These are phyloP conservation scores for Harpalus rubripes DNA, from an alignment of 2,888 invertebrate genomes.

Conservation along the genomic window DNA sequence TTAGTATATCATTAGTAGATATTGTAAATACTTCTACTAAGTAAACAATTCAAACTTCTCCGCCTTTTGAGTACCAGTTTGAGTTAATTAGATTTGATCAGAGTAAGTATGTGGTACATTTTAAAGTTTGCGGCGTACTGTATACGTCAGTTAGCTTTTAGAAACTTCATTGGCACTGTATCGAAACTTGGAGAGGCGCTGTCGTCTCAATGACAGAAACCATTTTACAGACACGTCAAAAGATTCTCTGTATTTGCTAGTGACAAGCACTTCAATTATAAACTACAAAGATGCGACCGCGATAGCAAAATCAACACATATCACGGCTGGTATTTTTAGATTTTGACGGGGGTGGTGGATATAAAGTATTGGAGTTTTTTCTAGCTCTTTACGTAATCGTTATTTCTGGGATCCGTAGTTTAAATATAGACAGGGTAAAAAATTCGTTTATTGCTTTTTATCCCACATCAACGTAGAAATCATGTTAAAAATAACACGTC, in stretches of 20 bases:
- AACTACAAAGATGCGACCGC: neutral
- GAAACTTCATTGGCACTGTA: conserved; percentile 4
- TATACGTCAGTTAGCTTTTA: neutral
- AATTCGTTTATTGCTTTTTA: no score
- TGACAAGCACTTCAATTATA: conserved; percentile 7
- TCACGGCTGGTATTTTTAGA: neutral
- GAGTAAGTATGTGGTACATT: neutral
- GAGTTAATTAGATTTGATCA: conserved; percentile 6
- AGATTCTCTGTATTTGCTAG: neutral
- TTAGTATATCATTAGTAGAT: no score
- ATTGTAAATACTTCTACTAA: no score
- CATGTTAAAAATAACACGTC: no score
- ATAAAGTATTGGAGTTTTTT: neutral
- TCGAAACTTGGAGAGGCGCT: neutral
- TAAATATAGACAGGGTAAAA: no score
- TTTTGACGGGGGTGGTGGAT: neutral
- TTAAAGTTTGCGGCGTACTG: neutral
- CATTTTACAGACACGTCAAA: neutral
- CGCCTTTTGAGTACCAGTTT: neutral
- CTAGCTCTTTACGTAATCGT: neutral
- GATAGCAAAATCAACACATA: neutral
- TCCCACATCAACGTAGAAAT: no score
- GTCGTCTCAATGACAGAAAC: neutral
- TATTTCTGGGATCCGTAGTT: neutral
- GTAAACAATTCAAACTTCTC: neutral